Percentiles rank a stretch among this genome's conserved stretches.
Evolutionary conservation across 2,797 vertebrate genomes (phyloP).

Genomic region (Morus bassanus): DNA sequence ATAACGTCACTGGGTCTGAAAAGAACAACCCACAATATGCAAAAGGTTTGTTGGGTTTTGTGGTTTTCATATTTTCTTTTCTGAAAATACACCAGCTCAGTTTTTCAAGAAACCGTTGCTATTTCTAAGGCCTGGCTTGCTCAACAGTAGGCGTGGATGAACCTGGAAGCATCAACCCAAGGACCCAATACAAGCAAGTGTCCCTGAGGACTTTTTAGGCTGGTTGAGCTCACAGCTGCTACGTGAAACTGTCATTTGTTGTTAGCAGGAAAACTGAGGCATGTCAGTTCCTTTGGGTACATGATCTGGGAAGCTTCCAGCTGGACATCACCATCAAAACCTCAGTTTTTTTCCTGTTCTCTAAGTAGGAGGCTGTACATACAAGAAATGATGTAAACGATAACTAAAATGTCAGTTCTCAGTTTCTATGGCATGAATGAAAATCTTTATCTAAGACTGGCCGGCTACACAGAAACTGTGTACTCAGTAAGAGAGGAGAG

Average conservation of each 20-base stretch:
- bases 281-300: not conserved
- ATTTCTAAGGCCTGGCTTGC: not conserved
- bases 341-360: not conserved
- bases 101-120: not conserved
- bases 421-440: not conserved
- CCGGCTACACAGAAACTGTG: not conserved
- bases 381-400: not conserved
- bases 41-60: not conserved
- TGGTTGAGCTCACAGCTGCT: not conserved
- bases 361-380: not conserved
- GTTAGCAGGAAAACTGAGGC: not conserved
- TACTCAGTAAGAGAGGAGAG: not conserved
- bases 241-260: not conserved
- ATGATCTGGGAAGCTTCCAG: not conserved
- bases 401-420: not conserved
- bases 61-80: not conserved
- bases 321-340: not conserved
- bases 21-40: not conserved
- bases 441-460: not conserved
- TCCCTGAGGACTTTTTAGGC: not conserved
- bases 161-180: not conserved
- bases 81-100: not conserved
- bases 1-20: not conserved
- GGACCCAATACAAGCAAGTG: not conserved
- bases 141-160: not conserved